Evolutionary conservation across 2,113 vertebrate species (phyloP).

Genomic region (Naja naja): DNA sequence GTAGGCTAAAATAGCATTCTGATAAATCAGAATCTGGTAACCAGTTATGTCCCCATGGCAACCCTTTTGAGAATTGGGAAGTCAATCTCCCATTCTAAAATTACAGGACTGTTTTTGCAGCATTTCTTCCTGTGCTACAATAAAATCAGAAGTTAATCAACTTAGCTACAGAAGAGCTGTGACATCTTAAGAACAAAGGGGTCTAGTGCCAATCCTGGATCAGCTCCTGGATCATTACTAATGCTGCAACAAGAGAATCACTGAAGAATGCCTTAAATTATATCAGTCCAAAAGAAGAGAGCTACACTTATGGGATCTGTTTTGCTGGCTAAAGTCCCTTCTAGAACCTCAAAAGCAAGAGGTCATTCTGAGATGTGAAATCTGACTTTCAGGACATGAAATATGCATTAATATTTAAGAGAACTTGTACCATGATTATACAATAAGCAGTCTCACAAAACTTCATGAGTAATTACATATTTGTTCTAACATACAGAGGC

Average conservation of each 20-base stretch:
- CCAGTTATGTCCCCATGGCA: neutral
- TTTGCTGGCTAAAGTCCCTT: neutral
- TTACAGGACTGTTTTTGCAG: neutral
- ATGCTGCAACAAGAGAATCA: neutral
- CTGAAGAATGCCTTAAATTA: neutral
- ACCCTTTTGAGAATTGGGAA: neutral
- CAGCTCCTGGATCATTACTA: neutral
- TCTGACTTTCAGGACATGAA: neutral
- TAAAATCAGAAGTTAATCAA: neutral
- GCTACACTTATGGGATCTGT: neutral
- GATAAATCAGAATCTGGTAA: neutral
- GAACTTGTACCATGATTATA: neutral
- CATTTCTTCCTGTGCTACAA: neutral
- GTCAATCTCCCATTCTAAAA: neutral
- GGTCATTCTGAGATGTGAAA: neutral
- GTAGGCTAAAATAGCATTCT: neutral
- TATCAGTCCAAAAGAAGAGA: neutral
- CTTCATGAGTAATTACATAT: neutral
- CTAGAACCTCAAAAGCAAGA: neutral
- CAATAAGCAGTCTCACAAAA: neutral
- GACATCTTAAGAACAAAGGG: neutral
- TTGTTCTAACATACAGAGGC: neutral
- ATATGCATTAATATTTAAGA: neutral
- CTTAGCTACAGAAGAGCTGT: neutral
- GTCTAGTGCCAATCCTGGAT: neutral